A percentile compares a stretch with the other conserved stretches of the same genome.
phyloP scores from a whole-genome alignment of 2,113 vertebrate species.

The Erpornis zantholeuca region DNA sequence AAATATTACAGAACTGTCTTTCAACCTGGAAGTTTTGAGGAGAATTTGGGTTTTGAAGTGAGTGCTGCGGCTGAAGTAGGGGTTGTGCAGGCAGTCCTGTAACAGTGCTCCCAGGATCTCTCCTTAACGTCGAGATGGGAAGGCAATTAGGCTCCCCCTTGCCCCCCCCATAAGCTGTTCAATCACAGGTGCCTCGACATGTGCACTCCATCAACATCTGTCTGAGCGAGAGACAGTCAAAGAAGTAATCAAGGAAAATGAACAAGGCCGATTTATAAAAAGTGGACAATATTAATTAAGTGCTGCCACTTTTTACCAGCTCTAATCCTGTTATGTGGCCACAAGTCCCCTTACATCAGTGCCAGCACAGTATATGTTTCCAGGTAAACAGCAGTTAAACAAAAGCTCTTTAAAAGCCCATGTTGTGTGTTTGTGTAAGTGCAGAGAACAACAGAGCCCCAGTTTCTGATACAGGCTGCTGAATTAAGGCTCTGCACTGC shows the following conservation, averaged over 20 bases:
- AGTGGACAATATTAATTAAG: background rate
- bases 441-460: conserved; percentile 28
- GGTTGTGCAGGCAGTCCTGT: background rate
- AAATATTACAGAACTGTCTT: background rate
- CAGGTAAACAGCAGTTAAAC: conserved; percentile 48
- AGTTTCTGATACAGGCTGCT: background rate
- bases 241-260: background rate
- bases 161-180: background rate
- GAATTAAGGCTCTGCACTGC: background rate
- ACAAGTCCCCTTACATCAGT: background rate
- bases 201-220: background rate
- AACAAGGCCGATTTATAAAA: background rate
- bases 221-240: background rate
- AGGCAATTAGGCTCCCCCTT: background rate
- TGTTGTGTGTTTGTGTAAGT: background rate
- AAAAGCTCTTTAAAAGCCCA: background rate
- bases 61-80: background rate
- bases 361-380: background rate
- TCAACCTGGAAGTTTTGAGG: background rate
- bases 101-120: background rate
- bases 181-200: background rate
- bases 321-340: background rate
- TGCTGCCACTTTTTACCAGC: background rate
- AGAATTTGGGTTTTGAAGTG: background rate
- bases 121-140: background rate